Conservation (phyloP, 2,113 vertebrate species). For the Lepus europaeus region DNA sequence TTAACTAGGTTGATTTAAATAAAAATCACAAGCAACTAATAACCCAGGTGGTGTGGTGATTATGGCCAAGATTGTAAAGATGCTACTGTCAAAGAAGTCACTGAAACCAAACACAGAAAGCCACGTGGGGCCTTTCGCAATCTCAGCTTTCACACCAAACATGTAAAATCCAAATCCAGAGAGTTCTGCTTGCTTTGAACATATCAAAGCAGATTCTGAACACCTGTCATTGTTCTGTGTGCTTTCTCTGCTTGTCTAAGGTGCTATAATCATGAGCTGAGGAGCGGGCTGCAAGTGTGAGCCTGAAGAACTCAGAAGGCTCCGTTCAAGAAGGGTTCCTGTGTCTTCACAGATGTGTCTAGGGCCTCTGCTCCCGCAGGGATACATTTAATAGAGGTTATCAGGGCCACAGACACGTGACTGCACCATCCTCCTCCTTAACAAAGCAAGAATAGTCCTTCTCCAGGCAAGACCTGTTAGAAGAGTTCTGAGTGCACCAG, state of each 20-base stretch:
- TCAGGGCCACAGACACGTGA: neutral
- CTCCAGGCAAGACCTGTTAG: neutral
- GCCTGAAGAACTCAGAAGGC: neutral
- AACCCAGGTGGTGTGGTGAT: neutral
- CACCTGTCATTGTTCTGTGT: neutral
- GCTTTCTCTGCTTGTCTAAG: neutral
- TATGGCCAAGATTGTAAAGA: neutral
- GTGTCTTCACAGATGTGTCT: neutral
- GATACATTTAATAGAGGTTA: neutral
- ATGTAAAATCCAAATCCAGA: neutral
- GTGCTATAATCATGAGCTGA: neutral
- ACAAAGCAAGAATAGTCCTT: neutral
- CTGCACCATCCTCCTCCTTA: neutral
- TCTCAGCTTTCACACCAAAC: neutral
- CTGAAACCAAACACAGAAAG: neutral
- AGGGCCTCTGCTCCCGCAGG: neutral
- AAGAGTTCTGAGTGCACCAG: neutral
- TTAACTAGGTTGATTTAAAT: slow-evolving; percentile 26
- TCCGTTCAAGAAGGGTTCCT: neutral
- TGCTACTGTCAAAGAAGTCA: neutral
- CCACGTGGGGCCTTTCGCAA: neutral
- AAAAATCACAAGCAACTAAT: slow-evolving; percentile 1
- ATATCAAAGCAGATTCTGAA: slow-evolving; percentile 10
- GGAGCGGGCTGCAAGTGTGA: neutral
- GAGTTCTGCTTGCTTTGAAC: neutral